Conservation (phyloP, 2,113 vertebrate species). For the Nansenia antarctica region DNA sequence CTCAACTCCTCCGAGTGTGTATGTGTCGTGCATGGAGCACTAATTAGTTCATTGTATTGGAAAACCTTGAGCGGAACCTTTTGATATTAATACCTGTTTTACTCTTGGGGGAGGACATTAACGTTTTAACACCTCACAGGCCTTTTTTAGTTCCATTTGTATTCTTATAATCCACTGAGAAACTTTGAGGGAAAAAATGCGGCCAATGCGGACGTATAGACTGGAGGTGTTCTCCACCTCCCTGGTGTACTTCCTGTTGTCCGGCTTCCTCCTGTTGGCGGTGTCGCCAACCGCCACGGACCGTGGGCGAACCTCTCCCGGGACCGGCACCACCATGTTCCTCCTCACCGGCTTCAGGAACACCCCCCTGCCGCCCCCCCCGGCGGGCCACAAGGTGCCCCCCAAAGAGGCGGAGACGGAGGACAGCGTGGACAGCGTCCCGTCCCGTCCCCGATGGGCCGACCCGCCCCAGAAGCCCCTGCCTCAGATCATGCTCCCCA, state of each 20-base stretch:
- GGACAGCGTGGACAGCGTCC: slow-evolving; percentile 29
- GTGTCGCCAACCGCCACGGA: slow-evolving; percentile 51
- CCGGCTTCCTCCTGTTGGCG: slow-evolving; percentile 58
- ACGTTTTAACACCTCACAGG: background rate
- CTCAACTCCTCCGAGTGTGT: background rate
- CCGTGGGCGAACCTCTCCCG: no score
- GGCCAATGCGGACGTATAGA: background rate
- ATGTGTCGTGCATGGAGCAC: background rate
- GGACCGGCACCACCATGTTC: slow-evolving; percentile 55
- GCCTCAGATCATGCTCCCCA: slow-evolving; percentile 76
- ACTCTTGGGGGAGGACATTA: slow-evolving; percentile 24
- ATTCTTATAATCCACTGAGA: background rate
- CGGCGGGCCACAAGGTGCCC: slow-evolving; percentile 34
- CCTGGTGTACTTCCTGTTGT: slow-evolving; percentile 50
- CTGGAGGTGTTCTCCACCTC: slow-evolving; percentile 49
- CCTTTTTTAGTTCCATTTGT: slow-evolving; percentile 8
- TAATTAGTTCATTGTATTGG: background rate
- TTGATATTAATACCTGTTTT: background rate
- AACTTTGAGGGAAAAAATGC: slow-evolving; percentile 45
- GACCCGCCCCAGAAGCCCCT: slow-evolving; percentile 73
- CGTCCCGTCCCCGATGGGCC: slow-evolving; percentile 42
- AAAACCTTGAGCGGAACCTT: slow-evolving; percentile 21
- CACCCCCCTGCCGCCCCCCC: slow-evolving; percentile 39
- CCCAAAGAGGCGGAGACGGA: slow-evolving; percentile 64
- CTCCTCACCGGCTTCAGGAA: slow-evolving; percentile 60